Conservation (phyloP, 2,888 invertebrate genomes). For the Philonicus albiceps region DNA sequence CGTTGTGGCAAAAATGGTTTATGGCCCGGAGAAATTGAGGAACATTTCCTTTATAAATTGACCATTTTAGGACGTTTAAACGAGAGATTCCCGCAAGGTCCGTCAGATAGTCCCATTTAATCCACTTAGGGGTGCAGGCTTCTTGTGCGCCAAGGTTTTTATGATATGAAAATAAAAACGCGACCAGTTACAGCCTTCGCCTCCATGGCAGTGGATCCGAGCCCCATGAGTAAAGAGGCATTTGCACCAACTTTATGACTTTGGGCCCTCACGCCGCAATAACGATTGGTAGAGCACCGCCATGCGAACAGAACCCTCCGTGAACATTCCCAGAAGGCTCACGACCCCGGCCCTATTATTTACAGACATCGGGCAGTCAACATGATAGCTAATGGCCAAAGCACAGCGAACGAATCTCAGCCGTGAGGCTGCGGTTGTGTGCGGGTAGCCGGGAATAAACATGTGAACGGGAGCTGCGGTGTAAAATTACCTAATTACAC, state of each 20-base stretch:
- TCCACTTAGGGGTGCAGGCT: slow-evolving; percentile 23
- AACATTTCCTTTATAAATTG: slow-evolving; percentile 45
- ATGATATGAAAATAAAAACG: slow-evolving; percentile 39
- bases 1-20: background rate
- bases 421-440: background rate
- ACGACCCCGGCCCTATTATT: slow-evolving; percentile 47
- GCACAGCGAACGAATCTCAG: slow-evolving; percentile 16
- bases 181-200: slow-evolving; percentile 15
- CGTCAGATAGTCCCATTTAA: slow-evolving; percentile 26
- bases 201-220: background rate
- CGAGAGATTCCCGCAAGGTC: slow-evolving; percentile 20
- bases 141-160: background rate
- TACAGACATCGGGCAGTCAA: slow-evolving; percentile 35
- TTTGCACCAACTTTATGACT: slow-evolving; percentile 35
- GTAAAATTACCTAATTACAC: slow-evolving; percentile 49
- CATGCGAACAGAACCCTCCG: background rate
- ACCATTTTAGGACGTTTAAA: slow-evolving; percentile 43
- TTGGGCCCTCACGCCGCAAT: slow-evolving; percentile 12
- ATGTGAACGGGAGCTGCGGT: slow-evolving; percentile 47
- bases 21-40: background rate
- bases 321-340: slow-evolving; percentile 42
- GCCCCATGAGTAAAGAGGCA: slow-evolving; percentile 14
- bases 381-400: slow-evolving; percentile 35
- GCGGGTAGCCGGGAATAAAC: background rate
- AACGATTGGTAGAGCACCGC: slow-evolving; percentile 14